Conservation (phyloP, 2,113 vertebrate species). For the Sterna hirundo region DNA sequence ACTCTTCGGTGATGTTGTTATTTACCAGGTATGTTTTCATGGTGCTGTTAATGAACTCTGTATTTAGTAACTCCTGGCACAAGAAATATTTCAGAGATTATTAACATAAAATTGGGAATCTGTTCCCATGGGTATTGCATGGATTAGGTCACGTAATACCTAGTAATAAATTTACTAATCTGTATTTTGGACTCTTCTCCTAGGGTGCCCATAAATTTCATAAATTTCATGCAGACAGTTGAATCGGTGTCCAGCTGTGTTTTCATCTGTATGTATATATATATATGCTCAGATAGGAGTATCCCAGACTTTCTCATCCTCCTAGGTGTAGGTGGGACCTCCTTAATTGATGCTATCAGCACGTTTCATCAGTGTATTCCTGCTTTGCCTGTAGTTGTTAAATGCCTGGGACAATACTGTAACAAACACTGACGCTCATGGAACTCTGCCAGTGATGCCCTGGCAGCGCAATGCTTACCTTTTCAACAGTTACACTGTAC, state of each 20-base stretch:
- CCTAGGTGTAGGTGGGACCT: not conserved
- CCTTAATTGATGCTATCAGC: not conserved
- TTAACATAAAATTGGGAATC: not conserved
- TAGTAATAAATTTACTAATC: not conserved
- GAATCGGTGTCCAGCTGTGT: not conserved
- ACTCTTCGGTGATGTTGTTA: conserved; percentile 29
- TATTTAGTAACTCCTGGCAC: not conserved
- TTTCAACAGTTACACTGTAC: not conserved
- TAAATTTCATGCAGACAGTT: not conserved
- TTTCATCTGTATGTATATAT: not conserved
- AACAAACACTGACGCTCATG: not conserved
- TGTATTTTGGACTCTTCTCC: not conserved
- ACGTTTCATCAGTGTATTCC: not conserved
- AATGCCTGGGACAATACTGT: not conserved
- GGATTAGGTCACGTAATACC: not conserved
- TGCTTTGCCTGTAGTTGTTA: not conserved
- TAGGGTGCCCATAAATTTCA: not conserved
- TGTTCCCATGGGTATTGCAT: not conserved
- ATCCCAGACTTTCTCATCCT: not conserved
- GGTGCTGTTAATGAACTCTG: not conserved
- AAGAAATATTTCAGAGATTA: not conserved
- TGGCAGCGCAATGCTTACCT: not conserved
- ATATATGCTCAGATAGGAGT: not conserved
- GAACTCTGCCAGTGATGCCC: not conserved
- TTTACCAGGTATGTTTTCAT: not conserved